Evolutionary conservation across 2,113 vertebrate species (phyloP).

Genomic region (Sialia sialis): DNA sequence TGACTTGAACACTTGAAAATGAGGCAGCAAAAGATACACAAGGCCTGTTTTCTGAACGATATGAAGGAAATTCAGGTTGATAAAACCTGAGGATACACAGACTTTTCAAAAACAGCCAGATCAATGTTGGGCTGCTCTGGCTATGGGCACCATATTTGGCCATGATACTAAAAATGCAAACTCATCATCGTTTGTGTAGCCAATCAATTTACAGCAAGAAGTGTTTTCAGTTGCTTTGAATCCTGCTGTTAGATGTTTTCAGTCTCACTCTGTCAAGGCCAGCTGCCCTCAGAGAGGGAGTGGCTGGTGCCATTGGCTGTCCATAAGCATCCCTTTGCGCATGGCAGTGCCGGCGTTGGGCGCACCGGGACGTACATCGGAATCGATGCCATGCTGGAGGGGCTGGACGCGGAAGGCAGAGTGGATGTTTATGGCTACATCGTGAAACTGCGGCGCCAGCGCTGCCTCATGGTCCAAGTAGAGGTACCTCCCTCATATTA

Average conservation of each 20-base stretch:
- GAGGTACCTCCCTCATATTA: conserved; percentile 76
- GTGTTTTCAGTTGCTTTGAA: neutral
- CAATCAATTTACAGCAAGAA: neutral
- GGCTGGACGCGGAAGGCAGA: conserved; percentile 85
- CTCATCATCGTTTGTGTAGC: neutral
- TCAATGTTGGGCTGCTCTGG: neutral
- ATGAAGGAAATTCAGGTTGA: neutral
- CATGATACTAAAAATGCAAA: neutral
- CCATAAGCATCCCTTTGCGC: neutral
- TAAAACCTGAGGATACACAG: neutral
- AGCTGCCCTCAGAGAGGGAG: neutral
- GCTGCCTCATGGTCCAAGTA: conserved; percentile 98
- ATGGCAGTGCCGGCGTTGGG: conserved; percentile 88
- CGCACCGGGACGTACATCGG: conserved; percentile 93
- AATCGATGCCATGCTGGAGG: conserved; percentile 96
- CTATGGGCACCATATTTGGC: neutral
- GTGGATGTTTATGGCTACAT: conserved; percentile 94
- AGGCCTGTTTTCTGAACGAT: neutral
- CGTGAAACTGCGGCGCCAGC: conserved; percentile 85
- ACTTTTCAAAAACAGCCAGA: neutral
- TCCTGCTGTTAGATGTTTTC: neutral
- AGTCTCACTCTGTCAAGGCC: neutral
- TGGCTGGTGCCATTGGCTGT: neutral
- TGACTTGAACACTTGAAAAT: neutral
- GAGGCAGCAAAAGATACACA: neutral